phyloP scores from a whole-genome alignment of 2,113 vertebrate species.

The Mus musculus region DNA sequence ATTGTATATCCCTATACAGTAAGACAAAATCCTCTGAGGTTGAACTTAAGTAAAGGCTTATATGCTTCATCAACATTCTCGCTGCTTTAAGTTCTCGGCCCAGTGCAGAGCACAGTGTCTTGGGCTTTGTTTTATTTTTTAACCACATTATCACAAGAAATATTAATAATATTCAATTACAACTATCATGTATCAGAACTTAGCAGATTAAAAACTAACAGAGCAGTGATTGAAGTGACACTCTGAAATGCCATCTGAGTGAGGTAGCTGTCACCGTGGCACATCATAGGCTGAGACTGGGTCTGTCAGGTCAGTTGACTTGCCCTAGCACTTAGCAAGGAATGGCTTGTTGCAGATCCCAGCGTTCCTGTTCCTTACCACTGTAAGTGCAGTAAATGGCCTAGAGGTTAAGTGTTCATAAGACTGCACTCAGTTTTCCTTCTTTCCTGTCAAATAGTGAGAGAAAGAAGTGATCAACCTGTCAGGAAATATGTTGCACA shows the following conservation, averaged over 20 bases:
- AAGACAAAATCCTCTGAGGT: background rate
- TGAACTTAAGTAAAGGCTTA: background rate
- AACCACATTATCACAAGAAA: background rate
- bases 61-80: background rate
- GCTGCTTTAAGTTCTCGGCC: background rate
- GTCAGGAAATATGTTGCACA: background rate
- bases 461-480: background rate
- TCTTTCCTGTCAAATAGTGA: background rate
- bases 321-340: background rate
- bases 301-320: background rate
- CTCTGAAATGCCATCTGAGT: background rate
- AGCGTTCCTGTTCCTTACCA: background rate
- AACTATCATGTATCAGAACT: background rate
- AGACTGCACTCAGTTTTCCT: background rate
- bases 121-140: background rate
- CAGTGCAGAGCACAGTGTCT: background rate
- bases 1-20: too few relatives aligned
- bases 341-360: background rate
- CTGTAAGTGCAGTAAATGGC: background rate
- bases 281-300: background rate
- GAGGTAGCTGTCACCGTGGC: background rate
- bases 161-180: background rate
- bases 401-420: background rate
- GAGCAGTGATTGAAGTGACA: background rate
- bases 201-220: background rate